Percentiles rank a stretch among this genome's conserved stretches.
These are phyloP conservation scores for Argya squamiceps DNA, from an alignment of 2,797 vertebrate genomes.

Conservation along the genomic window DNA sequence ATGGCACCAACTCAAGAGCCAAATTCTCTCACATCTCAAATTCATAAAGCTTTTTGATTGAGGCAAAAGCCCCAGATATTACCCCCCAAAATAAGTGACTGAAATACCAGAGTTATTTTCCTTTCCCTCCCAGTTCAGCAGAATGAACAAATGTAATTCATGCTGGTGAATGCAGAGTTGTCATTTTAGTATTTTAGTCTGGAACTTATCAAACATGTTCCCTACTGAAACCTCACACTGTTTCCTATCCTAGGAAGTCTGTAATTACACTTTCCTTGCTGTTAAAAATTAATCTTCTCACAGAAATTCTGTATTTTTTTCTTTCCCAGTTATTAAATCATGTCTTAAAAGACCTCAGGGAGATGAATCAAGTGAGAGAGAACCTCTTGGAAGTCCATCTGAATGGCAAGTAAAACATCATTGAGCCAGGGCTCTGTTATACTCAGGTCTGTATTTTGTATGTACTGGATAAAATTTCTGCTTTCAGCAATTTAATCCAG, in stretches of 20 bases:
- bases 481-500: not conserved
- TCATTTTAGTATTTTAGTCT: not conserved
- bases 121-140: not conserved
- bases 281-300: not conserved
- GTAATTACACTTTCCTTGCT: not conserved
- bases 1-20: not conserved
- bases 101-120: not conserved
- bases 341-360: slow-evolving; percentile 84
- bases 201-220: not conserved
- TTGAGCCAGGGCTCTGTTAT: fast-evolving
- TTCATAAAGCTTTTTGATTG: not conserved
- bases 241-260: not conserved
- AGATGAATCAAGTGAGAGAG: slow-evolving; percentile 78
- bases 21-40: not conserved
- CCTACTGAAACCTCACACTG: not conserved
- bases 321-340: slow-evolving; percentile 82
- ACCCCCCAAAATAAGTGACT: not conserved
- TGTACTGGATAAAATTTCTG: not conserved
- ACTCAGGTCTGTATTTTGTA: fast-evolving
- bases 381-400: slow-evolving; percentile 90
- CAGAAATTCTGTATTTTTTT: not conserved
- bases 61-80: not conserved
- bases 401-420: slow-evolving; percentile 79
- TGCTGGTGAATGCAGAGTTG: not conserved
- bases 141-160: not conserved